Percentiles rank a stretch among this genome's conserved stretches.
These are phyloP conservation scores for Meteorus sp. DNA, from an alignment of 1,140 invertebrate species.

Conservation along the genomic window DNA sequence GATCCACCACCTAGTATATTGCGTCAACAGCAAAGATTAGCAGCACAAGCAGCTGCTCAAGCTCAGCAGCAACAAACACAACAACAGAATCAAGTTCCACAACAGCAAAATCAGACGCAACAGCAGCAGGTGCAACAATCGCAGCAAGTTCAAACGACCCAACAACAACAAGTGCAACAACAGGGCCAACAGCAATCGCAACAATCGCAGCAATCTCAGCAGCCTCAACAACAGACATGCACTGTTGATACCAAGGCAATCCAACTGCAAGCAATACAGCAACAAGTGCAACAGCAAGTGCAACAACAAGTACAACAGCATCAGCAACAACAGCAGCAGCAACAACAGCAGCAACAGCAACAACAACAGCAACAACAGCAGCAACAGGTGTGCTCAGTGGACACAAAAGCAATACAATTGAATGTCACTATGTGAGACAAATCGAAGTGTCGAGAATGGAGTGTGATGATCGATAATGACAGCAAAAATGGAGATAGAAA, in stretches of 20 bases:
- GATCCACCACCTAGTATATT: slow-evolving; percentile 65
- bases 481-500: slow-evolving; percentile 7
- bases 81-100: slow-evolving; percentile 10
- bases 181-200: slow-evolving; percentile 41
- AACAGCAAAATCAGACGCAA: slow-evolving; percentile 33
- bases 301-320: slow-evolving; percentile 44
- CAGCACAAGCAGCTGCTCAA: slow-evolving; percentile 54
- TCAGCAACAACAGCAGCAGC: slow-evolving; percentile 42
- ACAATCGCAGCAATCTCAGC: slow-evolving; percentile 36
- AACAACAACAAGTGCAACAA: slow-evolving; percentile 31
- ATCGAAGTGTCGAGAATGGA: slow-evolving; percentile 45
- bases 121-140: slow-evolving; percentile 37
- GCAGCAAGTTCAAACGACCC: too few relatives aligned
- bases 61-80: slow-evolving; percentile 43
- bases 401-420: slow-evolving; percentile 59
- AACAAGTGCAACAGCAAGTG: slow-evolving; percentile 45
- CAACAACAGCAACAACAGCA: slow-evolving; percentile 54
- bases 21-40: slow-evolving; percentile 58
- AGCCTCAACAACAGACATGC: slow-evolving; percentile 42
- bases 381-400: slow-evolving; percentile 52
- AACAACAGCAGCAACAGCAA: slow-evolving; percentile 49
- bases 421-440: slow-evolving; percentile 59
- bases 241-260: slow-evolving; percentile 43
- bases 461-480: not conserved
- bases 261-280: slow-evolving; percentile 36